A percentile compares a stretch with the other conserved stretches of the same genome.
phyloP scores from a whole-genome alignment of 2,113 vertebrate species.

The Colius striatus region DNA sequence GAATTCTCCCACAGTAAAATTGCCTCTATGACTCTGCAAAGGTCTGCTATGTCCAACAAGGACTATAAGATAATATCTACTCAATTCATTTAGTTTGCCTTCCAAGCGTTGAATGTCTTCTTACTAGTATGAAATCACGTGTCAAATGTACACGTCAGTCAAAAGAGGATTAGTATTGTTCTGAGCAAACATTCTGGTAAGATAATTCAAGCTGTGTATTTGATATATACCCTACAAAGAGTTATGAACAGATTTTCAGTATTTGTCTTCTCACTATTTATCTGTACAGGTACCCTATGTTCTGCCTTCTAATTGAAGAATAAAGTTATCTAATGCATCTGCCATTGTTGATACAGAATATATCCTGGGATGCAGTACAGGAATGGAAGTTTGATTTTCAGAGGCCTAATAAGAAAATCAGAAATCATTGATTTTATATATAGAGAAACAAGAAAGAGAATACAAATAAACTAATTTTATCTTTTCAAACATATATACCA shows the following conservation, averaged over 20 bases:
- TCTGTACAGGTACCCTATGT: neutral
- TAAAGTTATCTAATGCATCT: neutral
- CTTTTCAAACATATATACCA: neutral
- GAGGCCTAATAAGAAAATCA: neutral
- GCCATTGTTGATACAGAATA: neutral
- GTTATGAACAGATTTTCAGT: neutral
- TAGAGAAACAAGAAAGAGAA: neutral
- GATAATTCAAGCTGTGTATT: neutral
- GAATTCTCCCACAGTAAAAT: neutral
- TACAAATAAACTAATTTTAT: neutral
- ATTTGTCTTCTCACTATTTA: neutral
- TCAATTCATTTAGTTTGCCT: neutral
- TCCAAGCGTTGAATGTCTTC: neutral
- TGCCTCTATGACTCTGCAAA: neutral
- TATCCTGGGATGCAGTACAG: neutral
- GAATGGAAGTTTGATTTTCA: neutral
- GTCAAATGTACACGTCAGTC: neutral
- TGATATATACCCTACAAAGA: neutral
- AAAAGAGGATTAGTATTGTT: neutral
- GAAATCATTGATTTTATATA: neutral
- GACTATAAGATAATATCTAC: neutral
- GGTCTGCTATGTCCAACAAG: fast-evolving
- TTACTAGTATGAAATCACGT: neutral
- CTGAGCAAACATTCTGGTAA: neutral
- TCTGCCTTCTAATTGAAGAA: neutral